Percentiles rank a stretch among this genome's conserved stretches.
These are phyloP conservation scores for Campoletis raptor DNA, from an alignment of 2,888 invertebrate species.

Conservation along the genomic window DNA sequence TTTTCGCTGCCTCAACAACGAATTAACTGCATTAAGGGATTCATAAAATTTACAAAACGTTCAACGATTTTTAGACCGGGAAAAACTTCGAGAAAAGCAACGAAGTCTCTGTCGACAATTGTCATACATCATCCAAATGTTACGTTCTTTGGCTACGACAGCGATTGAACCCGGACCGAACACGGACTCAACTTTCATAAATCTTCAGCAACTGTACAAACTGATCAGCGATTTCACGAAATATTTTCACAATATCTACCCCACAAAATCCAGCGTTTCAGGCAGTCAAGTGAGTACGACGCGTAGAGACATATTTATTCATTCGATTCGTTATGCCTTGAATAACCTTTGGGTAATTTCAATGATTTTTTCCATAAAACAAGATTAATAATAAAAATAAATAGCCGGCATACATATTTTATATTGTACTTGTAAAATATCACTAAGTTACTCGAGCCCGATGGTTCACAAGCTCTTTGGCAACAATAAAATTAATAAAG, in stretches of 20 bases:
- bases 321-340: neutral
- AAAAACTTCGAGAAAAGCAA: slow-evolving; percentile 86
- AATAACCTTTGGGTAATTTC: neutral
- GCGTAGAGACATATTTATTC: neutral
- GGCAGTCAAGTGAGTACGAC: slow-evolving; percentile 84
- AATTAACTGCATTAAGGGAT: no score
- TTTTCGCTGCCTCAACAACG: no score
- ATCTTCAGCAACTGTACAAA: slow-evolving; percentile 86
- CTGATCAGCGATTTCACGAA: slow-evolving; percentile 87
- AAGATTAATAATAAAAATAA: neutral
- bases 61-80: slow-evolving; percentile 78
- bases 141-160: no score
- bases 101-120: slow-evolving; percentile 87
- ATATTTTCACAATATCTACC: slow-evolving; percentile 86
- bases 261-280: slow-evolving; percentile 85
- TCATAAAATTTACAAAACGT: no score
- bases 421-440: no score
- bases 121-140: no score
- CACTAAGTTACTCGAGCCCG: no score
- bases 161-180: slow-evolving; percentile 86
- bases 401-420: neutral
- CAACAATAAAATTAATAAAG: neutral
- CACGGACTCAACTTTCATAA: slow-evolving; percentile 87
- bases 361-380: neutral
- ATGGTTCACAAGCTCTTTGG: no score